Evolutionary conservation across 2,888 invertebrate species (phyloP).

Genomic region (Flexamia atlantica): DNA sequence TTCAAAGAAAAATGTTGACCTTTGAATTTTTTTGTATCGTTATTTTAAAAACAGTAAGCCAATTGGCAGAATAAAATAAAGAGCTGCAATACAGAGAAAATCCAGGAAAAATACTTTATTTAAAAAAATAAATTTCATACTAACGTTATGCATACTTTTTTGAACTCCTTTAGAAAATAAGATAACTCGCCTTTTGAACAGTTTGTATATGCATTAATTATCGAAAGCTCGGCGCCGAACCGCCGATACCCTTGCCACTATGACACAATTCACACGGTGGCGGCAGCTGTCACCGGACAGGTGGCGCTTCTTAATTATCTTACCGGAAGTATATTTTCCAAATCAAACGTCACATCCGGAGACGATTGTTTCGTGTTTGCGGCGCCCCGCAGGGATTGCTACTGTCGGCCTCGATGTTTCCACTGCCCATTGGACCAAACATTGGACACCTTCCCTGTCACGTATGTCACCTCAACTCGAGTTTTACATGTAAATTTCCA

Average conservation of each 20-base stretch:
- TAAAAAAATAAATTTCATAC: too few relatives aligned
- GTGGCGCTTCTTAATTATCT: slow-evolving; percentile 5
- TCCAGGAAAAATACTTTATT: too few relatives aligned
- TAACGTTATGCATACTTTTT: too few relatives aligned
- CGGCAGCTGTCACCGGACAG: not conserved
- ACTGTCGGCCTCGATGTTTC: not conserved
- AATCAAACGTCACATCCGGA: slow-evolving; percentile 55
- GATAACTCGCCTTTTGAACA: too few relatives aligned
- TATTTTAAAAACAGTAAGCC: too few relatives aligned
- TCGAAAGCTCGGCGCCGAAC: not conserved
- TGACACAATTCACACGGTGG: slow-evolving; percentile 34
- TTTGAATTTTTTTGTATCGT: too few relatives aligned
- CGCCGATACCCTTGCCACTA: not conserved
- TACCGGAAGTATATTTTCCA: slow-evolving; percentile 54
- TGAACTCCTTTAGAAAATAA: too few relatives aligned
- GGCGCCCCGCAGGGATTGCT: slow-evolving; percentile 47
- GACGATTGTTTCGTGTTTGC: slow-evolving; percentile 34
- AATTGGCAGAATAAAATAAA: too few relatives aligned
- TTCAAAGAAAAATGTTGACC: too few relatives aligned
- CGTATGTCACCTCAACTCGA: slow-evolving; percentile 1
- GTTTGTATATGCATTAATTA: too few relatives aligned
- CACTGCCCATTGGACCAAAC: not conserved
- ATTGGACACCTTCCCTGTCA: not conserved
- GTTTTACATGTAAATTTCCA: slow-evolving; percentile 10
- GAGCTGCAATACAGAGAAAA: too few relatives aligned